Conservation (phyloP, 2,888 invertebrate species). For the Perithous albicinctus region DNA sequence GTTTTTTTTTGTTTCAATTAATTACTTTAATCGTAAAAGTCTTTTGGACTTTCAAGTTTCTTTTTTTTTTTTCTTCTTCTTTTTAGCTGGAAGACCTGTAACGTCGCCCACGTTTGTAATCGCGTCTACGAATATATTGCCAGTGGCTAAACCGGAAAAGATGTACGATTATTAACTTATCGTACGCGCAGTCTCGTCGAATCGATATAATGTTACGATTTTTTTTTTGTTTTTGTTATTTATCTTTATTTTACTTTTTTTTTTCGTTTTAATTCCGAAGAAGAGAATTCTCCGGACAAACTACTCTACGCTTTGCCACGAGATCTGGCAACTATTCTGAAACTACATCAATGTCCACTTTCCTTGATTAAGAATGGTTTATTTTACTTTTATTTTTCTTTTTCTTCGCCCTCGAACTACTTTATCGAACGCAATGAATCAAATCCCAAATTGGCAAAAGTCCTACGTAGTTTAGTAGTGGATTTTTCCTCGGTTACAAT, state of each 20-base stretch:
- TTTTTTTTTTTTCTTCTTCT: slow-evolving; percentile 38
- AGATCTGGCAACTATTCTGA: slow-evolving; percentile 55
- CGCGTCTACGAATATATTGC: slow-evolving; percentile 59
- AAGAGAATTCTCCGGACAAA: slow-evolving; percentile 28
- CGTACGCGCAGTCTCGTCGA: slow-evolving; percentile 63
- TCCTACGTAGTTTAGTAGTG: slow-evolving; percentile 39
- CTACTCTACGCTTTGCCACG: slow-evolving; percentile 56
- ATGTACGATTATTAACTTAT: slow-evolving; percentile 58
- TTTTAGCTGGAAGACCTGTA: slow-evolving; percentile 78
- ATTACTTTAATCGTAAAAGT: slow-evolving; percentile 75
- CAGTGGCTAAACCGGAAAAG: slow-evolving; percentile 55
- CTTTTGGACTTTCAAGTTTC: slow-evolving; percentile 74
- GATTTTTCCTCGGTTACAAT: slow-evolving; percentile 42
- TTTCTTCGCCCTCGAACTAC: slow-evolving; percentile 26
- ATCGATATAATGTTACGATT: slow-evolving; percentile 58
- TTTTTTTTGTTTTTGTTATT: slow-evolving; percentile 22
- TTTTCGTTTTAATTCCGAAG: slow-evolving; percentile 22
- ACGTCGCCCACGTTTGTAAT: slow-evolving; percentile 68
- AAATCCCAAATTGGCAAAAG: slow-evolving; percentile 51
- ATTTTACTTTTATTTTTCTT: slow-evolving; percentile 17
- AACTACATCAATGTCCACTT: slow-evolving; percentile 60
- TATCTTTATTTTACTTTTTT: slow-evolving; percentile 19
- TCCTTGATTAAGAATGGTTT: slow-evolving; percentile 23
- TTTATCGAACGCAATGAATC: slow-evolving; percentile 62
- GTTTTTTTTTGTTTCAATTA: no score